Percentiles rank a stretch among this genome's conserved stretches.
phyloP scores from a whole-genome alignment of 2,888 invertebrate genomes.

The Euproctis similis region DNA sequence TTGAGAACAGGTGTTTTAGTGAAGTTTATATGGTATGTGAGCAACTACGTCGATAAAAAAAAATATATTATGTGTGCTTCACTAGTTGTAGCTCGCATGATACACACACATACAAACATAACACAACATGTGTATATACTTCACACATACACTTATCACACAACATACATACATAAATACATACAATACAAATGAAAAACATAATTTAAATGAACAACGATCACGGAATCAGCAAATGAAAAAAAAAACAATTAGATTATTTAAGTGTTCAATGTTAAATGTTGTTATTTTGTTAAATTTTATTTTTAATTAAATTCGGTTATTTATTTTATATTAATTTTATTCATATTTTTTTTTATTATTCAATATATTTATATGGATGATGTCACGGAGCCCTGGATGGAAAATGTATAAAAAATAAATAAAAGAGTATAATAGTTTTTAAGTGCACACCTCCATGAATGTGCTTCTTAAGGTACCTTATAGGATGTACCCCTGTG shows the following conservation, averaged over 20 bases:
- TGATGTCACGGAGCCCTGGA: conserved; percentile 64
- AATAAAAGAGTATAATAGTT: no score
- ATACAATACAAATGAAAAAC: conserved; percentile 32
- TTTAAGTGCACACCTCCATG: conserved; percentile 71
- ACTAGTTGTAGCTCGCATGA: conserved; percentile 58
- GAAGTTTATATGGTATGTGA: conserved; percentile 68
- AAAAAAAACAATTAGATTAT: conserved; percentile 18
- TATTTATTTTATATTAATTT: conserved; percentile 26
- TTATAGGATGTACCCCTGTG: conserved; percentile 59
- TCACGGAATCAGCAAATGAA: conserved; percentile 23
- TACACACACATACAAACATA: conserved; percentile 46
- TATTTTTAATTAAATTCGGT: conserved; percentile 14
- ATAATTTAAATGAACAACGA: conserved; percentile 24
- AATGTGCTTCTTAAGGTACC: conserved; percentile 69
- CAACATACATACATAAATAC: conserved; percentile 36
- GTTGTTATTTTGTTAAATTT: conserved; percentile 37
- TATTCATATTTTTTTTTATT: conserved; percentile 30
- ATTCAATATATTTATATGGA: conserved; percentile 17
- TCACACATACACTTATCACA: conserved; percentile 11
- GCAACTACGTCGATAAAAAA: conserved; percentile 52
- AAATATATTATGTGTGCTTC: conserved; percentile 61
- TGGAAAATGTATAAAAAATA: conserved; percentile 43
- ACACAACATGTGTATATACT: conserved; percentile 11
- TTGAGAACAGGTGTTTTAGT: conserved; percentile 19
- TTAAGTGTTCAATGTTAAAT: conserved; percentile 54